Evolutionary conservation across 1,140 invertebrate species (phyloP), one percentile per base, ranked within the genome.

Genomic region (Caenorhabditis brenneri): DNA sequence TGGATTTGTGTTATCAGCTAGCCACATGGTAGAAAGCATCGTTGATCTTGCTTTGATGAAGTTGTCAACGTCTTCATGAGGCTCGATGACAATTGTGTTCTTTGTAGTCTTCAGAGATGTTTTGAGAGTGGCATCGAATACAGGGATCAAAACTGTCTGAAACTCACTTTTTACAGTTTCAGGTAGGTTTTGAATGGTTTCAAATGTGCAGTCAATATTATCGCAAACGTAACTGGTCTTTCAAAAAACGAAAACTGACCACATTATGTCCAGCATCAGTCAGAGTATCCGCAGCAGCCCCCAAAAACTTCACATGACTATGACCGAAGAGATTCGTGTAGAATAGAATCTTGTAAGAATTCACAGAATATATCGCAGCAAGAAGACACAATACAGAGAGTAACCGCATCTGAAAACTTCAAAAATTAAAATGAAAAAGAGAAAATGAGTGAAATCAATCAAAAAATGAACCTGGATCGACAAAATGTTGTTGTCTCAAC

Each of bases 301-400:
- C 84, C 49, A 85, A 51, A n/a, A 85, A 80, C 5, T 82, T 80
- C 31, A 85, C 81, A 80, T 85, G 84, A 24, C 69, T 80, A 31
- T 55, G 65, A 6, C 81, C 84, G 78, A 82, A 83, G 15, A 74
- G 65, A 31, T 74, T 74, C 29, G 65, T 46, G 36, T 74, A 74
- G n/a, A 74, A 74, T 10, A 74, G 36, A 74, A 74, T 74, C 22
- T 74, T 74, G 36, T 74, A 74, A 10, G 65, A 74, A 27, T 46
- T 74, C 9, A 42, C 33, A 5, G 36, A 42, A 27, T 3, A 42
- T 42, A 31, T 15, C 7, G 36, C n/a, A 3, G 65, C 19, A 9
- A 74, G n/a, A 22, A 74, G n/a, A 24, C n/a, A 24, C 3, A 39
- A 22, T 9, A 74, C n/a, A n/a, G 36, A 74, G 9, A 74, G n/a